These are phyloP conservation scores for Meloe dianella DNA, from an alignment of 2,888 invertebrate species.

Conservation along the genomic window DNA sequence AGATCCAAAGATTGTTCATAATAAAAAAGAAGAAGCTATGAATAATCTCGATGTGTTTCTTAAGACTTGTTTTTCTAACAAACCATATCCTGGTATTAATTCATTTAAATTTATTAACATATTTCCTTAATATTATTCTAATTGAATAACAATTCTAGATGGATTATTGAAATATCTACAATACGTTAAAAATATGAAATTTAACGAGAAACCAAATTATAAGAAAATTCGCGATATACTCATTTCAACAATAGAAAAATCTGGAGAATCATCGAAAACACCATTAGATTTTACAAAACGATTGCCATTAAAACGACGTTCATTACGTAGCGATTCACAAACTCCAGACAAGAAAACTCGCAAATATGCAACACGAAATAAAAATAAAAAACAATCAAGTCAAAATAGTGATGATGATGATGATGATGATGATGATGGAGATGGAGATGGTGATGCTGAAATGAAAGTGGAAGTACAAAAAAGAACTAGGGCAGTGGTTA, in stretches of 20 bases:
- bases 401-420: background rate
- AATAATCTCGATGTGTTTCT: slow-evolving; percentile 60
- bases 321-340: background rate
- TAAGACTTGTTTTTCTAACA: slow-evolving; percentile 56
- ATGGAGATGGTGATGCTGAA: slow-evolving; percentile 35
- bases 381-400: background rate
- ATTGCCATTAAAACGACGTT: slow-evolving; percentile 14
- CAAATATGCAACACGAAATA: background rate
- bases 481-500: slow-evolving; percentile 15
- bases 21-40: slow-evolving; percentile 74
- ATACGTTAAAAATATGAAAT: slow-evolving; percentile 71
- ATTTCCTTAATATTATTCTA: slow-evolving; percentile 17
- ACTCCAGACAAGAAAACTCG: background rate
- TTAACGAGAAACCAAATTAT: slow-evolving; percentile 77
- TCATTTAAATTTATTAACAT: slow-evolving; percentile 33
- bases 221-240: slow-evolving; percentile 72
- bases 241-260: slow-evolving; percentile 67
- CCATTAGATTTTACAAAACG: slow-evolving; percentile 65
- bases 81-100: slow-evolving; percentile 57
- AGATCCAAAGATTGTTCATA: slow-evolving; percentile 69
- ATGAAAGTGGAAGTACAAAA: slow-evolving; percentile 20
- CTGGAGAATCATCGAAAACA: slow-evolving; percentile 64
- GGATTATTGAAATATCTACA: slow-evolving; percentile 70
- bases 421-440: slow-evolving; percentile 8
- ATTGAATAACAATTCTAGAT: slow-evolving; percentile 59